phyloP scores from a whole-genome alignment of 2,113 vertebrate genomes.

The Lonchura striata region DNA sequence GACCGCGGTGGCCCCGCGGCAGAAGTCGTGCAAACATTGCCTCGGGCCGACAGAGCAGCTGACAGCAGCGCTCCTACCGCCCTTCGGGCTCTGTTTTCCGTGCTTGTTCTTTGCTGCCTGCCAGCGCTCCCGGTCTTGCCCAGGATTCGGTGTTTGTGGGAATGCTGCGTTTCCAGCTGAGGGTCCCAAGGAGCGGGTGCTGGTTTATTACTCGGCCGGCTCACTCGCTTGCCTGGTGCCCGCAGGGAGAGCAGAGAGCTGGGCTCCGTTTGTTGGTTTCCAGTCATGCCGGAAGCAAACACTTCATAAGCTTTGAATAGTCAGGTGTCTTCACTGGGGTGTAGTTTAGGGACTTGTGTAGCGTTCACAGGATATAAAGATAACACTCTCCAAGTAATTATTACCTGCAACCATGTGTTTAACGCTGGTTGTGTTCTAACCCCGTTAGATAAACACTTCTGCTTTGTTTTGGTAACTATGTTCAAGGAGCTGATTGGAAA shows the following conservation, averaged over 20 bases:
- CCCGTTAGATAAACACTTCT: neutral
- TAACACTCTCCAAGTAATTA: neutral
- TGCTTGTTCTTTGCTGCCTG: accelerated
- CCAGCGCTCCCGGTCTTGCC: accelerated
- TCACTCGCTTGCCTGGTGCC: accelerated
- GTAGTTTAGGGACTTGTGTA: neutral
- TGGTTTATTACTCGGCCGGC: accelerated
- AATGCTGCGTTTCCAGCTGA: accelerated
- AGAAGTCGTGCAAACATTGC: accelerated
- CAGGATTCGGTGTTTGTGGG: neutral
- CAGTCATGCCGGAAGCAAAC: neutral
- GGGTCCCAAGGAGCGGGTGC: neutral
- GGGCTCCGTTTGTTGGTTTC: neutral
- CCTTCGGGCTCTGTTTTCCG: accelerated
- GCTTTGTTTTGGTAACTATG: neutral
- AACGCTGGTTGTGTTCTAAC: neutral
- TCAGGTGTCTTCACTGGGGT: accelerated
- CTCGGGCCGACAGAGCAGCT: neutral
- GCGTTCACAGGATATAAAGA: neutral
- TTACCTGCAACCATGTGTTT: neutral
- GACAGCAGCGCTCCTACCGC: accelerated
- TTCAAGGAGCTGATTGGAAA: neutral
- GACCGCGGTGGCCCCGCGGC: too few relatives aligned
- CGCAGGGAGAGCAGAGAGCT: neutral
- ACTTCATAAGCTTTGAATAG: accelerated